Base-by-base conservation (phyloP, 1,140 invertebrate genomes). In the Neuroterus valhalla region DNA sequence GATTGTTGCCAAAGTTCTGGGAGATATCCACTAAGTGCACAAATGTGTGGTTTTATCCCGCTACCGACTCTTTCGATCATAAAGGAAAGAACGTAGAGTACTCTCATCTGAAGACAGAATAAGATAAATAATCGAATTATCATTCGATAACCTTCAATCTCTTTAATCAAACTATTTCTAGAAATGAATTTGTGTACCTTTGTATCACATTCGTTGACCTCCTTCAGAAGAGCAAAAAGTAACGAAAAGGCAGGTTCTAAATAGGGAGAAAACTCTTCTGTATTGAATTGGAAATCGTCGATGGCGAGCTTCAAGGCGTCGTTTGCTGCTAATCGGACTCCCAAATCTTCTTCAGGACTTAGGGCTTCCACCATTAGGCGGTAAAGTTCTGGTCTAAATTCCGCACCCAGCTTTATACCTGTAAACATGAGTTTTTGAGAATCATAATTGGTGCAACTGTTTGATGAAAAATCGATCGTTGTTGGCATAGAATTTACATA, bases 241-340 rank as follows among this genome's bases (percentile, higher is more conserved):
- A 95, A 91, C 67, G 92, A 91, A 85, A 98, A 97, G 2, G 93
- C 91, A 17, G 93, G 91, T 42, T 95, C 93, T 46, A 98, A 92
- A 89, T 94, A 98, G 12, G 95, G 94, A 70, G 94, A 91, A 85
- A 98, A 98, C 82, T 96, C 93, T 69, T 97, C 94, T 1, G 93
- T 92, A 82, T 94, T 93, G 89, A 98, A 98, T 86, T 97, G 96
- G 91, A 98, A 98, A 87, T 98, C 96, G 86, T 98, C 96, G 15
- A 98, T 93, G 1, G 94, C 94, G 78, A 92, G 92, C 85, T 95
- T 94, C 3, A 99, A 90, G 38, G 94, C 85, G 91, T 95, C 88
- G 74, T 92, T 94, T 1, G 96, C 94, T 21, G 96, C 94, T 66
- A 99, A 89, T 82, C 96, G 91, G 17, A 98, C 96, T 10, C 95